Conservation (phyloP, 2,113 vertebrate species). For the Atractosteus spatula region DNA sequence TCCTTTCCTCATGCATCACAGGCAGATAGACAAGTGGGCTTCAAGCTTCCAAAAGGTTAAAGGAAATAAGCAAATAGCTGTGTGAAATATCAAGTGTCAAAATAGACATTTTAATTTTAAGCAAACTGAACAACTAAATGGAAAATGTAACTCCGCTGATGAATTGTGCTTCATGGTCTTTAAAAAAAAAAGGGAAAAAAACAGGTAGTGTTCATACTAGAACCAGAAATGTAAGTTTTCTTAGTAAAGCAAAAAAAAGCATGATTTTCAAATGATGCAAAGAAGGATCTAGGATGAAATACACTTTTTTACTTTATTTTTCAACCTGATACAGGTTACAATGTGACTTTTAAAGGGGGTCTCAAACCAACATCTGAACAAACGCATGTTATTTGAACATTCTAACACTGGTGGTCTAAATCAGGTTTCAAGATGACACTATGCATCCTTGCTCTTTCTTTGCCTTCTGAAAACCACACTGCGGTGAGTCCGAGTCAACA, state of each 20-base stretch:
- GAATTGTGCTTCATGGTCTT: slow-evolving; percentile 56
- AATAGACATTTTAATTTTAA: neutral
- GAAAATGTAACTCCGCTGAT: slow-evolving; percentile 13
- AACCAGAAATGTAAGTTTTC: slow-evolving; percentile 42
- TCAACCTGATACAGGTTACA: slow-evolving; percentile 78
- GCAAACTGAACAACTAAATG: slow-evolving; percentile 16
- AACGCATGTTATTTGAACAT: slow-evolving; percentile 39
- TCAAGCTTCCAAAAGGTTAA: neutral
- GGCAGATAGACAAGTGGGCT: neutral
- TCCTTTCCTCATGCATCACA: too few species aligned
- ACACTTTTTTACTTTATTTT: slow-evolving; percentile 39
- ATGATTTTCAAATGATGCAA: slow-evolving; percentile 60
- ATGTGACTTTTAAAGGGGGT: slow-evolving; percentile 46
- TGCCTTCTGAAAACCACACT: slow-evolving; percentile 49
- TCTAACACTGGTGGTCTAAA: slow-evolving; percentile 36
- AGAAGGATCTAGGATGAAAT: slow-evolving; percentile 56
- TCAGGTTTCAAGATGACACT: slow-evolving; percentile 42
- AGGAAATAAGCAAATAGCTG: neutral
- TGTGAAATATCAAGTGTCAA: neutral
- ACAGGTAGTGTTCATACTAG: slow-evolving; percentile 55
- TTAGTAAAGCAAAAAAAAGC: slow-evolving; percentile 49
- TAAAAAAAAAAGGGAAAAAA: slow-evolving; percentile 18
- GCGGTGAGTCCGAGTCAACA: slow-evolving; percentile 29
- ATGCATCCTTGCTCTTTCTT: slow-evolving; percentile 43
- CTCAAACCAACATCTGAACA: slow-evolving; percentile 57